Conservation (phyloP, 2,113 vertebrate genomes). For the Gallinago undulata region DNA sequence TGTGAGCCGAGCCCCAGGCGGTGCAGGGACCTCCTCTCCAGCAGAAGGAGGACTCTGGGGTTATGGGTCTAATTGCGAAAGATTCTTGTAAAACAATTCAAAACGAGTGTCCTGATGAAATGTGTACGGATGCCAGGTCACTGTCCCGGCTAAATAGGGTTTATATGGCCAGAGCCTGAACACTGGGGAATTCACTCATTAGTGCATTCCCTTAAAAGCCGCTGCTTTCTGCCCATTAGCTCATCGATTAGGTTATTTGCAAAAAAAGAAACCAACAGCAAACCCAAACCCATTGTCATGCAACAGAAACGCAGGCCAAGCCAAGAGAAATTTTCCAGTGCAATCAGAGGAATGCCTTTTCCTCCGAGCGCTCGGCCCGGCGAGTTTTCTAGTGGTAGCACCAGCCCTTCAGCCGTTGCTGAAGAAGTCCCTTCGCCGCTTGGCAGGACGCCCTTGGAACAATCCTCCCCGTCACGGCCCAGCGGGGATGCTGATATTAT, state of each 20-base stretch:
- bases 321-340: constrained; percentile 20
- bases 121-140: constrained; percentile 1
- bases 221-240: constrained; percentile 1
- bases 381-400: background rate
- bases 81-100: constrained; percentile 36
- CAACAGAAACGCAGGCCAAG: background rate
- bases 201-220: constrained; percentile 5
- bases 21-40: background rate
- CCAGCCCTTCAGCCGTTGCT: background rate
- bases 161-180: background rate
- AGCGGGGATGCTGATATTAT: background rate
- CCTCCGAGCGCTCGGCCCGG: background rate
- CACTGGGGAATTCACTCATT: constrained; percentile 32
- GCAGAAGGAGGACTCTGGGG: background rate
- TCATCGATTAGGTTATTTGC: background rate
- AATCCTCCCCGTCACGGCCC: background rate
- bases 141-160: background rate
- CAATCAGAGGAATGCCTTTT: background rate
- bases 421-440: background rate
- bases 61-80: constrained; percentile 37
- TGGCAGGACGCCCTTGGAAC: background rate
- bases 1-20: background rate
- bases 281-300: background rate
- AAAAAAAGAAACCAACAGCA: background rate
- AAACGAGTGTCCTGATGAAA: constrained; percentile 26